phyloP scores from a whole-genome alignment of 2,888 invertebrate genomes.

The Campoletis raptor region DNA sequence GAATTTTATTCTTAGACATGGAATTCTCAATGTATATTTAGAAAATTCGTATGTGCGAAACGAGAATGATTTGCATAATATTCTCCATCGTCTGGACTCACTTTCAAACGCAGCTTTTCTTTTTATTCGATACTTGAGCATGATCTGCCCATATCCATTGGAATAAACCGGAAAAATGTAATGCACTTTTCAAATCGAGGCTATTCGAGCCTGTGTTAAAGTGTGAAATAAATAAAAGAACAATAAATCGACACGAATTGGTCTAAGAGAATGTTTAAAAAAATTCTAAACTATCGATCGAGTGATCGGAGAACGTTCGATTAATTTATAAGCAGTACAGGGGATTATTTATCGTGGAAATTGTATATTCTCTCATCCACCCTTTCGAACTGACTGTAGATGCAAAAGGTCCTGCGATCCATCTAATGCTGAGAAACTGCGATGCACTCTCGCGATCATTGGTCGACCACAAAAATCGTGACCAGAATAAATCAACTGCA shows the following conservation, averaged over 20 bases:
- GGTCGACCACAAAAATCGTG: conserved; percentile 63
- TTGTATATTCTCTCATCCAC: background rate
- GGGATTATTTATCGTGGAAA: background rate
- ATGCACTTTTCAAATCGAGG: background rate
- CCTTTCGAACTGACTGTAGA: background rate
- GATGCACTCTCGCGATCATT: conserved; percentile 50
- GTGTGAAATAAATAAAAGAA: background rate
- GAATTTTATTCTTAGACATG: background rate
- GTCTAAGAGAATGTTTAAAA: background rate
- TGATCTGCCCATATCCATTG: background rate
- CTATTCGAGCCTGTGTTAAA: background rate
- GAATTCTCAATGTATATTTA: background rate
- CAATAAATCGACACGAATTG: background rate
- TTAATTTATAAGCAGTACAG: background rate
- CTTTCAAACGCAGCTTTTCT: background rate
- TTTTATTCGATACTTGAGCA: background rate
- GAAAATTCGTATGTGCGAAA: conserved; percentile 1
- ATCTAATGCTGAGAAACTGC: conserved; percentile 42
- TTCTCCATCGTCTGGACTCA: background rate
- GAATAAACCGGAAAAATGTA: background rate
- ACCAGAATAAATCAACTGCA: conserved; percentile 54
- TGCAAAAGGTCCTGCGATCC: conserved; percentile 12
- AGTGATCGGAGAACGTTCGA: background rate
- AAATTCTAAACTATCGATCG: background rate
- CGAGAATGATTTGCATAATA: background rate